phyloP scores from a whole-genome alignment of 1,140 invertebrate genomes.

The Cyclargus thomasi region DNA sequence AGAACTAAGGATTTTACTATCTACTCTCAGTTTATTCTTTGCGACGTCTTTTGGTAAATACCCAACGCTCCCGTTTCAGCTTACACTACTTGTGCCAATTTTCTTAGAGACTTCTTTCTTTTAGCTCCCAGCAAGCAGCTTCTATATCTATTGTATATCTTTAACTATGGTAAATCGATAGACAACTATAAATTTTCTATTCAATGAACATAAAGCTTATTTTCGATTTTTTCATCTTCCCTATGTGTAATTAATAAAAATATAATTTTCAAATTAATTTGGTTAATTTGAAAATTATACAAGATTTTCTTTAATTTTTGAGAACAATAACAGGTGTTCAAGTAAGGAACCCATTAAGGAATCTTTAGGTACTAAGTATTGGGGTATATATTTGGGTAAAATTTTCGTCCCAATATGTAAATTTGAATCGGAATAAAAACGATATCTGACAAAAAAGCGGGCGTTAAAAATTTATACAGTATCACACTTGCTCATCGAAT shows the following conservation, averaged over 20 bases:
- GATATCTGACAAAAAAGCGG: background rate
- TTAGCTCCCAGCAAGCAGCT: conserved; percentile 54
- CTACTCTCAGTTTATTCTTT: conserved; percentile 24
- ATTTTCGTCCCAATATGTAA: background rate
- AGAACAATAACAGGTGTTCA: no score
- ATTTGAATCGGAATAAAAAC: background rate
- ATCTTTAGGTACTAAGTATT: conserved; percentile 5
- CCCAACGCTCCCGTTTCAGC: conserved; percentile 46
- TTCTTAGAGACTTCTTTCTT: conserved; percentile 69
- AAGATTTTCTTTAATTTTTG: no score
- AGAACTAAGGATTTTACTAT: background rate
- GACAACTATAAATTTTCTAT: no score
- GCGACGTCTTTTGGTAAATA: conserved; percentile 31
- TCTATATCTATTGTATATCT: no score
- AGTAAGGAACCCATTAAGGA: no score
- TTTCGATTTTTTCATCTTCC: no score
- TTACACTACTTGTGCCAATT: conserved; percentile 75
- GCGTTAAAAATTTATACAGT: conserved; percentile 8
- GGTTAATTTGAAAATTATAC: no score
- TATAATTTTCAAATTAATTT: no score
- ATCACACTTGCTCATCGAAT: conserved; percentile 4
- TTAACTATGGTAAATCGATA: conserved; percentile 20
- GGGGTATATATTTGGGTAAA: background rate
- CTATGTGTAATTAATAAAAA: no score
- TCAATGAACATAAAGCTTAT: no score